Evolutionary conservation across 2,113 vertebrate genomes (phyloP), one percentile per base, ranked within the genome.

Genomic region (Mustela lutreola): DNA sequence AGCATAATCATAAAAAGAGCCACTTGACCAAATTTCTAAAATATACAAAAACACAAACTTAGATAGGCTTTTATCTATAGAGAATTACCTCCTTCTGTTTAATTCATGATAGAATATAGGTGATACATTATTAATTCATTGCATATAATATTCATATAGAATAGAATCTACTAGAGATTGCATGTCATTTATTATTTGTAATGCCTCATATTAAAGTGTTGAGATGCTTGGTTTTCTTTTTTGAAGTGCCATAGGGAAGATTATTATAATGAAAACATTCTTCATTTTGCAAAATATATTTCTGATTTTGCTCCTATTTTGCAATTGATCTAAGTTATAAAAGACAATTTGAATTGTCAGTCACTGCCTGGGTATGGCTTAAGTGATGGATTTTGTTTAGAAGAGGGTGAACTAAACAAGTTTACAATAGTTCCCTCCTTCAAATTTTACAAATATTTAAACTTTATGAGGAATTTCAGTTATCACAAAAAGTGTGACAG

Each of bases 281-380:
- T 80, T 97, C 39, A 96, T 85, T 91, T 95, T 95, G 33, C 63
- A 96, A 95, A 93, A 85, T 73, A 11, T 58, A 45, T 87, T 97
- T 97, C 56, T 93, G 73, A 90, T 96, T 93, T 97, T 76, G 62
- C 31, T 96, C 36, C 10, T 92, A 71, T 91, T 97, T 97, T 92
- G 73, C 19, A 87, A 92, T 39, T 50, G 50, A 87, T 82, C 87
- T 94, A 89, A 95, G 92, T 96, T 96, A 90, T 92, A 58, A 84
- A 93, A 92, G 58, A 58, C 63, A 95, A 90, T 84, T 93, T 96
- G 50, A 89, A 73, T 79, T 97, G 96, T 92, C 95, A 97, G 0
- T 93, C 86, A 92, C 65, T 90, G 24, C 79, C 84, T 94, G 31
- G 39, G 33, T 42, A 82, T 91, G 45, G 18, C 95, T 91, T 94